Evolutionary conservation across 2,113 vertebrate species (phyloP).

Genomic region (Alligator mississippiensis): DNA sequence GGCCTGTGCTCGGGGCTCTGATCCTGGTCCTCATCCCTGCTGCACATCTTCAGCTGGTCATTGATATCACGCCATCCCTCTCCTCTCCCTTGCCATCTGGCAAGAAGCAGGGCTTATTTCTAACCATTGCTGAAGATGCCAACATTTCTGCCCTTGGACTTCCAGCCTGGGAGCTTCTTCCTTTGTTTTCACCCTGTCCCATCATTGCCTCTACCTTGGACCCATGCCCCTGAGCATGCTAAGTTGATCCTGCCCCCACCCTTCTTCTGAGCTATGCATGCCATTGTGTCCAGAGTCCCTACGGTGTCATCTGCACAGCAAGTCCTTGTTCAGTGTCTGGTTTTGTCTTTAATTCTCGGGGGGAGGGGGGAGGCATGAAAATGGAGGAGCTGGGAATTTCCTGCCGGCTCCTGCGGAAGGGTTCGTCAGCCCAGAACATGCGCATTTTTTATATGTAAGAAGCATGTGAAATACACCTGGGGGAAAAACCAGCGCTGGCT

Average conservation of each 20-base stretch:
- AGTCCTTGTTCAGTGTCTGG: neutral
- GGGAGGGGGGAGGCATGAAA: fast-evolving
- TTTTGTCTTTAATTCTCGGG: neutral
- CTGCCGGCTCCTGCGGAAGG: neutral
- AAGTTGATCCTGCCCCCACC: neutral
- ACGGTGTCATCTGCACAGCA: fast-evolving
- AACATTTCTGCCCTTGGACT: neutral
- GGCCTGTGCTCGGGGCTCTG: neutral
- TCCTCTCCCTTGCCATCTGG: neutral
- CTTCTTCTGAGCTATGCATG: neutral
- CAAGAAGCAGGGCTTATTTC: no score
- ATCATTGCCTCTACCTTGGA: fast-evolving
- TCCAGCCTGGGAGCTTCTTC: neutral
- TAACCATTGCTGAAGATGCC: neutral
- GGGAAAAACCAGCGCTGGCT: neutral
- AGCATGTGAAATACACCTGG: slow-evolving; percentile 56
- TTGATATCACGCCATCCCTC: neutral
- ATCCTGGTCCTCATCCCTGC: no score
- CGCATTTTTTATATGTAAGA: slow-evolving; percentile 1
- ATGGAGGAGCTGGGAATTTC: neutral
- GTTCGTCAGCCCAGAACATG: neutral
- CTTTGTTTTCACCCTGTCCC: neutral
- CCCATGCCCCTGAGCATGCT: neutral
- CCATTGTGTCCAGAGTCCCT: neutral
- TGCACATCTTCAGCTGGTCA: neutral